These are phyloP conservation scores for Acanthococcus lagerstroemiae DNA, from an alignment of 2,888 invertebrate species.

Conservation along the genomic window DNA sequence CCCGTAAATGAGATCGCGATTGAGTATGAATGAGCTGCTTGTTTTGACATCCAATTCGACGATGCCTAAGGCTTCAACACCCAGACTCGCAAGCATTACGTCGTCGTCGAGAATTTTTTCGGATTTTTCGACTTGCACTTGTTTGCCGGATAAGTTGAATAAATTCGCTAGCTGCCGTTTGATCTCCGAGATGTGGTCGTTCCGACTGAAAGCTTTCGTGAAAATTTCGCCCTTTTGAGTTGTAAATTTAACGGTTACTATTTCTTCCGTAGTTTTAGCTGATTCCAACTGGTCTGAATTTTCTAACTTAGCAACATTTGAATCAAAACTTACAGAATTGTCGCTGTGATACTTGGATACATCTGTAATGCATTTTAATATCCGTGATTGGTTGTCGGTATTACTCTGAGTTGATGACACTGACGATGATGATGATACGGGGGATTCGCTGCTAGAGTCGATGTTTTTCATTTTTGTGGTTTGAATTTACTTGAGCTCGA, in stretches of 20 bases:
- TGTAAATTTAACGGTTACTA: constrained; percentile 37
- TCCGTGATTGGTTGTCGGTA: too few species aligned
- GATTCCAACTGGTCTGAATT: too few species aligned
- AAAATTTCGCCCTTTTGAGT: constrained; percentile 34
- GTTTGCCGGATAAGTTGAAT: constrained; percentile 34
- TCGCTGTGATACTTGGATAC: too few species aligned
- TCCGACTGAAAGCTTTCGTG: constrained; percentile 36
- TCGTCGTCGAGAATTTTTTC: constrained; percentile 37
- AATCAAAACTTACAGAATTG: too few species aligned
- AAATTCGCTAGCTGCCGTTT: constrained; percentile 35
- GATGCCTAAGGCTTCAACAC: constrained; percentile 39
- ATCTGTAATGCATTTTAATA: too few species aligned
- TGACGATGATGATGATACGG: too few species aligned
- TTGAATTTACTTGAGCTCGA: too few species aligned
- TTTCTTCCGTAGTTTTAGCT: too few species aligned
- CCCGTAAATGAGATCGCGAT: constrained; percentile 8
- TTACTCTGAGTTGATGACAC: too few species aligned
- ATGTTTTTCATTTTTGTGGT: too few species aligned
- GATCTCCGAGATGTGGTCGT: constrained; percentile 35
- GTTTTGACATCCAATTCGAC: constrained; percentile 35
- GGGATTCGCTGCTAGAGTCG: too few species aligned
- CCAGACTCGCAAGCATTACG: constrained; percentile 38
- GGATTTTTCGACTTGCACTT: constrained; percentile 37
- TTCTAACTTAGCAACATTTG: too few species aligned
- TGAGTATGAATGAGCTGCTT: background rate